Conservation (phyloP, 1,140 invertebrate species). For the Aphelenchoides avenae region DNA sequence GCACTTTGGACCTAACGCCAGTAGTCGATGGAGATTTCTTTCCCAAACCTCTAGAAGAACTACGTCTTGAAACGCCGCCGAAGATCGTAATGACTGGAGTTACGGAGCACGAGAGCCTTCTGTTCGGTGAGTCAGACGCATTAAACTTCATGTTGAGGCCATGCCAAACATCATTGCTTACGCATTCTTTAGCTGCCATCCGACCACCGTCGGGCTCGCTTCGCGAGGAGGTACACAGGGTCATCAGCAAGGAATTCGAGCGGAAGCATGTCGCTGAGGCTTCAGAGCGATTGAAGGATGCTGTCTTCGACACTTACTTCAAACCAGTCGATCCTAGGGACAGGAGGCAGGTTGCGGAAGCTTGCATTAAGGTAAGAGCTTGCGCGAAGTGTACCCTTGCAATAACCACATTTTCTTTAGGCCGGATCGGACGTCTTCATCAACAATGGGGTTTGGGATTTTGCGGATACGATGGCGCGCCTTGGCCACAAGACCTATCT, state of each 20-base stretch:
- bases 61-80: constrained; percentile 40
- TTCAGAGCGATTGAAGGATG: too few relatives aligned
- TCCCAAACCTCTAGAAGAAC: constrained; percentile 37
- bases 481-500: constrained; percentile 29
- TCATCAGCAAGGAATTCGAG: constrained; percentile 7
- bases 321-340: not conserved
- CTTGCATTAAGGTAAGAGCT: constrained; percentile 10
- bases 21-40: constrained; percentile 49
- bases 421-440: constrained; percentile 31
- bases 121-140: constrained; percentile 28
- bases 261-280: constrained; percentile 6
- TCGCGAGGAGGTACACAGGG: constrained; percentile 7
- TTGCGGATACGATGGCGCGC: constrained; percentile 18
- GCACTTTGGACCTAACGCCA: constrained; percentile 24
- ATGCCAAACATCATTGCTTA: constrained; percentile 2
- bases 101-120: constrained; percentile 38
- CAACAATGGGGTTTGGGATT: constrained; percentile 33
- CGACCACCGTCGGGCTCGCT: constrained; percentile 12
- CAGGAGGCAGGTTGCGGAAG: constrained; percentile 3
- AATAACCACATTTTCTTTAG: not conserved
- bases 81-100: constrained; percentile 44
- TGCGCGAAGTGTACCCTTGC: not conserved
- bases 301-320: too few relatives aligned
- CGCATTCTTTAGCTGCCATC: constrained; percentile 24
- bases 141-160: constrained; percentile 8